Evolutionary conservation across 2,888 invertebrate species (phyloP).

Genomic region (Hipparchia semele): DNA sequence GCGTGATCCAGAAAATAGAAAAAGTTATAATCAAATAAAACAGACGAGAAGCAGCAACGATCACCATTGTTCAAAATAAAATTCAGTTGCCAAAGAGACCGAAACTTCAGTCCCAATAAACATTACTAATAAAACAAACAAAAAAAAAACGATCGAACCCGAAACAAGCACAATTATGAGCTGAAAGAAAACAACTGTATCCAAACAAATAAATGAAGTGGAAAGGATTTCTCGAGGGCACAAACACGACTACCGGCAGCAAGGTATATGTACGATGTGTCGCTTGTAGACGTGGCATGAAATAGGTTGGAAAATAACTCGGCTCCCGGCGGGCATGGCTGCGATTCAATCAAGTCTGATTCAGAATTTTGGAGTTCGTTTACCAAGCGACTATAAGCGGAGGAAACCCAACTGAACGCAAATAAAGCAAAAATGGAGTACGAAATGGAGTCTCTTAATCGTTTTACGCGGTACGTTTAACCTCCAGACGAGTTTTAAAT

Average conservation of each 20-base stretch:
- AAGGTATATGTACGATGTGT: conserved; percentile 51
- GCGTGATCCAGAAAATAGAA: background rate
- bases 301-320: conserved; percentile 80
- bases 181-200: conserved; percentile 42
- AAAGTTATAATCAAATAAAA: background rate
- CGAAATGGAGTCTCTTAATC: conserved; percentile 54
- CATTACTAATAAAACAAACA: conserved; percentile 23
- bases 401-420: conserved; percentile 58
- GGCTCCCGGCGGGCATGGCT: conserved; percentile 72
- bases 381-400: conserved; percentile 67
- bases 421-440: conserved; percentile 59
- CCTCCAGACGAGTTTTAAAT: conserved; percentile 47
- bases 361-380: conserved; percentile 80
- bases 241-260: conserved; percentile 55
- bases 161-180: conserved; percentile 43
- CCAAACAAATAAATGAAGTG: conserved; percentile 78
- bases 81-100: background rate
- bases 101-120: conserved; percentile 23
- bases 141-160: conserved; percentile 36
- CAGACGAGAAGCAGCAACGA: background rate
- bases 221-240: conserved; percentile 75
- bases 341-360: conserved; percentile 80
- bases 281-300: conserved; percentile 61
- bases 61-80: background rate
- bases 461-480: conserved; percentile 57